A percentile compares a stretch with the other conserved stretches of the same genome.
These are phyloP conservation scores for Aptenodytes patagonicus DNA, from an alignment of 2,113 vertebrate species.

Conservation along the genomic window DNA sequence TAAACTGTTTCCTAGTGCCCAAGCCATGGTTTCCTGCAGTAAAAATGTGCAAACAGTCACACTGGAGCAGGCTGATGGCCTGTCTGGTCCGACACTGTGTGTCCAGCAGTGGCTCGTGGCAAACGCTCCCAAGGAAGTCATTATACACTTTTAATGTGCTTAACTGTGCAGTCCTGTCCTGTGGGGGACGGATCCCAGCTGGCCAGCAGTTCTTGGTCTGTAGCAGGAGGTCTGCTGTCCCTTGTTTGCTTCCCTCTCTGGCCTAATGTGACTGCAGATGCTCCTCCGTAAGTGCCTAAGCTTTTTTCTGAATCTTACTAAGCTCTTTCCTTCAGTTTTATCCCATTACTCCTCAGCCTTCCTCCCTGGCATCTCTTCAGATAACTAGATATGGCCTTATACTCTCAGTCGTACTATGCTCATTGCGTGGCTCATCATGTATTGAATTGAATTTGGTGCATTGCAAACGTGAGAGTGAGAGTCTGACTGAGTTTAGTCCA, in stretches of 20 bases:
- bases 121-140: background rate
- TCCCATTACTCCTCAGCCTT: background rate
- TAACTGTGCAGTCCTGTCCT: background rate
- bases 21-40: background rate
- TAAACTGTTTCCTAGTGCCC: background rate
- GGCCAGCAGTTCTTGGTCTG: background rate
- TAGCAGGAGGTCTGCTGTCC: background rate
- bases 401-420: background rate
- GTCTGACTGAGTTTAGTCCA: background rate
- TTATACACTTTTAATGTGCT: background rate
- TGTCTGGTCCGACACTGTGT: background rate
- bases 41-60: background rate
- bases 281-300: background rate
- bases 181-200: accelerated
- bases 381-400: background rate
- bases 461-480: background rate
- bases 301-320: background rate
- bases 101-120: background rate
- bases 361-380: background rate
- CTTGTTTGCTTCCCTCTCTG: background rate
- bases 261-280: background rate
- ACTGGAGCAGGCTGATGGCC: background rate
- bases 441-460: accelerated
- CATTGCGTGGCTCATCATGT: background rate
- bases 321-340: background rate